phyloP scores from a whole-genome alignment of 2,797 vertebrate species.

The Centroberyx gerrardi region DNA sequence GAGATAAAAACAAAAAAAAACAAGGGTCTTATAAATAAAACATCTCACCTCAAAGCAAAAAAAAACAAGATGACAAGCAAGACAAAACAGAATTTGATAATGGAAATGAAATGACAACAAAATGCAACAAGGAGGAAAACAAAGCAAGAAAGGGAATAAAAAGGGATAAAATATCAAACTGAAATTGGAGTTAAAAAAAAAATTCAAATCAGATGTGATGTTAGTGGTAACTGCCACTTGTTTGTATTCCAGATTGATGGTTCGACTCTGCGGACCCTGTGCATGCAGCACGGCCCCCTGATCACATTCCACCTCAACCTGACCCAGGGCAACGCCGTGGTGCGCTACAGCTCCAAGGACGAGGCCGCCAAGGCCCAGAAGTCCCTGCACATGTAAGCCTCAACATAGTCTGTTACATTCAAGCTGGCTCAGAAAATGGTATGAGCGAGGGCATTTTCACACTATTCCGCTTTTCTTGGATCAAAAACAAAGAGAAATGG shows the following conservation, averaged over 20 bases:
- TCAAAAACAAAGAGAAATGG: not conserved
- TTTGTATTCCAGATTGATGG: conserved; percentile 91
- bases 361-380: conserved; percentile 99
- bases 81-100: too few relatives aligned
- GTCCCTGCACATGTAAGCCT: conserved; percentile 96
- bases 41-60: too few relatives aligned
- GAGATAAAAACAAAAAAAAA: too few relatives aligned
- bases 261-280: conserved; percentile 96
- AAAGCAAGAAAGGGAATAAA: too few relatives aligned
- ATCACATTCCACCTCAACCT: conserved; percentile 99
- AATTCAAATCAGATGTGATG: too few relatives aligned
- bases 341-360: conserved; percentile 99
- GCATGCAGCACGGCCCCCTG: conserved; percentile 97
- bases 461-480: not conserved
- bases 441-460: not conserved
- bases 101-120: too few relatives aligned
- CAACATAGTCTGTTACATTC: not conserved
- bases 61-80: too few relatives aligned
- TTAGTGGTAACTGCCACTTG: not conserved
- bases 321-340: conserved; percentile 98
- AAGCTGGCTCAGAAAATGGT: not conserved
- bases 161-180: too few relatives aligned
- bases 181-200: too few relatives aligned
- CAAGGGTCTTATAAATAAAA: too few relatives aligned
- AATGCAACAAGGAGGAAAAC: too few relatives aligned